These are phyloP conservation scores for Bilobella aurantiaca DNA, from an alignment of 1,140 invertebrate genomes.

Conservation along the genomic window DNA sequence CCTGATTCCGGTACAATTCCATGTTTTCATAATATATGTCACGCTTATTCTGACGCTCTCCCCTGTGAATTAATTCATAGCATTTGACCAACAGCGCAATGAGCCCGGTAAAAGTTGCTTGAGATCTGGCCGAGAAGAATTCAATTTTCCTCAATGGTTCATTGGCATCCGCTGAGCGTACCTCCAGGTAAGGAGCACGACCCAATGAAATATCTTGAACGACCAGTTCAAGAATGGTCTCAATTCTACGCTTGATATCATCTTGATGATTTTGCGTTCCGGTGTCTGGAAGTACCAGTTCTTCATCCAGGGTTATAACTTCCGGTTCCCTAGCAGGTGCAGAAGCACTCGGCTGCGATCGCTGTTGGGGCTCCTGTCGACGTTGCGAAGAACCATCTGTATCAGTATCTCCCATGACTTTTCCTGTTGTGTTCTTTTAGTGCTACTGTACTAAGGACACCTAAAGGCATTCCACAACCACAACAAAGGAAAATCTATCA, in stretches of 20 bases:
- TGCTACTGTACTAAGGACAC: no score
- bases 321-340: no score
- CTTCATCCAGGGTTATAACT: no score
- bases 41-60: neutral
- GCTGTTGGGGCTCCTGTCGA: no score
- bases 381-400: no score
- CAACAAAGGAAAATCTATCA: no score
- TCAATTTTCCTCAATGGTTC: neutral
- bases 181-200: neutral
- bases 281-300: no score
- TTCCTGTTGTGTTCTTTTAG: no score
- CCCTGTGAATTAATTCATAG: neutral
- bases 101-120: neutral
- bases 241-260: neutral
- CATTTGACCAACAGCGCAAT: neutral
- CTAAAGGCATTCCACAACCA: no score
- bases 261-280: no score
- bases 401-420: no score
- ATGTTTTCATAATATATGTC: slow-evolving; percentile 20
- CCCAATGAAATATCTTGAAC: neutral
- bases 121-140: neutral
- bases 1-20: neutral
- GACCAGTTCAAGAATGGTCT: neutral
- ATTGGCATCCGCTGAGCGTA: neutral
- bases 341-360: no score